Conservation (phyloP, 2,888 invertebrate species). For the Hydropsyche betteni region DNA sequence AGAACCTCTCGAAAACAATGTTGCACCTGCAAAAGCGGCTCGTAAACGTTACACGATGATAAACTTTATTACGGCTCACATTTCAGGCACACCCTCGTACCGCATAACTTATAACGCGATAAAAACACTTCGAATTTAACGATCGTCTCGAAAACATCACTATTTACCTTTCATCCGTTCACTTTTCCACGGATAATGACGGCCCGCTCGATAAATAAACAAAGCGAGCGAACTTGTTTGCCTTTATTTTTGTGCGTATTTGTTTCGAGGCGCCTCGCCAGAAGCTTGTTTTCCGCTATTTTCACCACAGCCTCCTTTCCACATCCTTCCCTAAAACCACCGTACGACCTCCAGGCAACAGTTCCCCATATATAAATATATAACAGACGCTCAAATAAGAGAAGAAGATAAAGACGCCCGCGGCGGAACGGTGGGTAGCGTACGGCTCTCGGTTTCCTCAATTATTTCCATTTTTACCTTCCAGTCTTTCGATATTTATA, state of each 20-base stretch:
- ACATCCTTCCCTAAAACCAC: background rate
- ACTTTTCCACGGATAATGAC: no score
- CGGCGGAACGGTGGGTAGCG: constrained; percentile 23
- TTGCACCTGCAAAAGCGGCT: no score
- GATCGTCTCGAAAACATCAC: no score
- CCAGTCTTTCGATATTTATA: constrained; percentile 15
- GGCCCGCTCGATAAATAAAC: no score
- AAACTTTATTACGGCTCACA: no score
- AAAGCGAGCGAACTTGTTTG: background rate
- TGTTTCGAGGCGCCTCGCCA: constrained; percentile 36
- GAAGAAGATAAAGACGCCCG: constrained; percentile 46
- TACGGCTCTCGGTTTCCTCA: constrained; percentile 21
- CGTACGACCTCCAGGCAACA: background rate
- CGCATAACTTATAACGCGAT: no score
- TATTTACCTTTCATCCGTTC: no score
- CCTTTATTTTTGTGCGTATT: constrained; percentile 10
- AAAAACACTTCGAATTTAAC: no score
- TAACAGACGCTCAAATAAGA: constrained; percentile 49
- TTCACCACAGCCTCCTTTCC: constrained; percentile 33
- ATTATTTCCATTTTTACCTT: constrained; percentile 26
- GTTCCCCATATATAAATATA: constrained; percentile 44
- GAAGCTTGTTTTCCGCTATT: constrained; percentile 39
- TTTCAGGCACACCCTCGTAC: no score
- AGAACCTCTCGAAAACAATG: no score
- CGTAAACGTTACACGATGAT: no score